Conservation (phyloP, 2,113 vertebrate genomes). For the Neogobius melanostomus region DNA sequence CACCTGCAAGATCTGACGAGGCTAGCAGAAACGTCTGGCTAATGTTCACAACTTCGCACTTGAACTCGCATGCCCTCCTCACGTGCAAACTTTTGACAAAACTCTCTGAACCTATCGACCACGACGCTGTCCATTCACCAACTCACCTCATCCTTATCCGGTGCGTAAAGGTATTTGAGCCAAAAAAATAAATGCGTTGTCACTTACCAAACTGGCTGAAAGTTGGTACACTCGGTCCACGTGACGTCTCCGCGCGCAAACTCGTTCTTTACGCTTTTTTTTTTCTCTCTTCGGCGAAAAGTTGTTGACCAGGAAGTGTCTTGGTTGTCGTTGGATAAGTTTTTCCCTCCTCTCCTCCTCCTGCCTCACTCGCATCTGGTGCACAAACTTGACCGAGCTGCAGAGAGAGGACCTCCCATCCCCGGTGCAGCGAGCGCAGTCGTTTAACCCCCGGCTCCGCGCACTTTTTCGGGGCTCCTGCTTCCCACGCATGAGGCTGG, state of each 20-base stretch:
- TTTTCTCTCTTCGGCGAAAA: conserved; percentile 23
- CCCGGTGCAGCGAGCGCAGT: conserved; percentile 11
- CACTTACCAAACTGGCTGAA: conserved; percentile 45
- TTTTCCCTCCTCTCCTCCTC: conserved; percentile 46
- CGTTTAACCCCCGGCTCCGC: conserved; percentile 7
- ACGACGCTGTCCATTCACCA: conserved; percentile 9
- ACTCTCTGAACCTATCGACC: neutral
- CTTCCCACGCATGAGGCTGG: neutral
- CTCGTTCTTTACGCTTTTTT: neutral
- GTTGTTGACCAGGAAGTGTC: conserved; percentile 39
- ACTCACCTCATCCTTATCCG: conserved; percentile 52
- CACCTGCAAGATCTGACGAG: neutral
- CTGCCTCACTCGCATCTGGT: conserved; percentile 44
- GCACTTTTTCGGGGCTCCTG: conserved; percentile 1
- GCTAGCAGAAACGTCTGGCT: too few species aligned
- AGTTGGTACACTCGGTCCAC: neutral
- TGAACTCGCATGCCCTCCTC: neutral
- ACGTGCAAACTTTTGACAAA: neutral
- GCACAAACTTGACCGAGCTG: conserved; percentile 10
- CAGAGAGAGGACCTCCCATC: conserved; percentile 54
- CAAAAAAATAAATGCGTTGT: neutral
- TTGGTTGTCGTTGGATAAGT: conserved; percentile 27
- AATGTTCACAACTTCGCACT: neutral
- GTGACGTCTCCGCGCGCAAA: conserved; percentile 18
- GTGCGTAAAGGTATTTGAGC: conserved; percentile 19